Conservation (phyloP, 2,113 vertebrate genomes). For the Tachycineta bicolor region DNA sequence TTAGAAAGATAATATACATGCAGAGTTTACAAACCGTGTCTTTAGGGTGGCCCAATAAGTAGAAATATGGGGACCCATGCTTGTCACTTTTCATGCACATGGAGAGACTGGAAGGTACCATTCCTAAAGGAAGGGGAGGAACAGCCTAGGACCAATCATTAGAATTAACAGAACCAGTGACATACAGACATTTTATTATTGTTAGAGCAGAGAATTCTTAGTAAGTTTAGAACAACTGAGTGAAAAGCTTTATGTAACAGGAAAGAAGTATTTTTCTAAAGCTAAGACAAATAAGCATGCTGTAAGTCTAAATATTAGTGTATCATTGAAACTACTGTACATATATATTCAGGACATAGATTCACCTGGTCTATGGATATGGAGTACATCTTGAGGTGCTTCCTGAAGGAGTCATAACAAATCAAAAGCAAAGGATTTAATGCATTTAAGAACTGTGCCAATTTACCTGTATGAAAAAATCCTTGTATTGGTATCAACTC, state of each 20-base stretch:
- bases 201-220: constrained; percentile 85
- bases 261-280: constrained; percentile 71
- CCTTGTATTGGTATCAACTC: constrained; percentile 53
- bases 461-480: not conserved
- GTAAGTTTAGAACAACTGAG: constrained; percentile 77
- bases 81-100: constrained; percentile 99
- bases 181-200: constrained; percentile 82
- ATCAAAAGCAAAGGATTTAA: not conserved
- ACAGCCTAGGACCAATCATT: constrained; percentile 99
- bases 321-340: constrained; percentile 44
- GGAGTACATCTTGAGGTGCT: constrained; percentile 74
- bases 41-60: constrained; percentile 99
- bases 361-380: constrained; percentile 7
- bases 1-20: constrained; percentile 89
- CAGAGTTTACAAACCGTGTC: constrained; percentile 99
- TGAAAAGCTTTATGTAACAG: constrained; percentile 70
- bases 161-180: constrained; percentile 96
- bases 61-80: constrained; percentile 99
- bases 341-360: constrained; percentile 38
- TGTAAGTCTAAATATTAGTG: constrained; percentile 77
- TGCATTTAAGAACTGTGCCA: not conserved
- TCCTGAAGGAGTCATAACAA: constrained; percentile 45
- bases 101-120: constrained; percentile 99
- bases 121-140: constrained; percentile 99
- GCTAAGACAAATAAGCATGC: constrained; percentile 73